Evolutionary conservation across 2,113 vertebrate genomes (phyloP), one percentile per base, ranked within the genome.

Genomic region (Chlorocebus sabaeus): DNA sequence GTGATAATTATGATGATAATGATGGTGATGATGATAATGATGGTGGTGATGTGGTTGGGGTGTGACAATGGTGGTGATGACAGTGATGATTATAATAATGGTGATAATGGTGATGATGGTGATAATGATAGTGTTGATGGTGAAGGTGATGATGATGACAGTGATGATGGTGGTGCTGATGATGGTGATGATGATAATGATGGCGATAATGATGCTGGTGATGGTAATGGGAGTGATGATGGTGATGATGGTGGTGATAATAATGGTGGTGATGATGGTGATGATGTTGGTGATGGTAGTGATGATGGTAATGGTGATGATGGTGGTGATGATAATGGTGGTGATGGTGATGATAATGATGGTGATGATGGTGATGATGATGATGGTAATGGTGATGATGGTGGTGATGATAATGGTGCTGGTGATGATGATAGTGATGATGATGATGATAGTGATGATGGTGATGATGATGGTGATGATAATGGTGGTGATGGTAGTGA

Each of bases 361-460:
- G 38, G 1, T 18, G 52, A 2, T 35, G 35, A 0, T 3, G 22
- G 0, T 50, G 38, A 10, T 61, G 52, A 10, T 23, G 50, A 0
- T 45, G 27, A 0, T 40, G n/a, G 3, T 18, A 27, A 1, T 35
- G 16, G 0, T 3, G 22, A 0, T 50, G 38, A 5, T 61, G 40
- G 10, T 43, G 5, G 0, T 23, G 52, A 4, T 12, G 4, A 6
- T 35, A 45, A 0, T 79, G 30, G 0, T 50, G 75, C 0, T 48
- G 14, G 5, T 32, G 8, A 0, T 32, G 13, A 2, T 32, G 75
- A 0, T 48, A 43, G 0, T 59, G 70, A 1, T 59, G 52, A 1
- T n/a, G 83, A 2, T 14, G 50, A 1, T 50, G 7, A 0, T 38
- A 12, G 3, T 30, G 16, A 22, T 32, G 2, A 1, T 30, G 38